phyloP scores from a whole-genome alignment of 1,140 invertebrate species.

The Liolophura sinensis region DNA sequence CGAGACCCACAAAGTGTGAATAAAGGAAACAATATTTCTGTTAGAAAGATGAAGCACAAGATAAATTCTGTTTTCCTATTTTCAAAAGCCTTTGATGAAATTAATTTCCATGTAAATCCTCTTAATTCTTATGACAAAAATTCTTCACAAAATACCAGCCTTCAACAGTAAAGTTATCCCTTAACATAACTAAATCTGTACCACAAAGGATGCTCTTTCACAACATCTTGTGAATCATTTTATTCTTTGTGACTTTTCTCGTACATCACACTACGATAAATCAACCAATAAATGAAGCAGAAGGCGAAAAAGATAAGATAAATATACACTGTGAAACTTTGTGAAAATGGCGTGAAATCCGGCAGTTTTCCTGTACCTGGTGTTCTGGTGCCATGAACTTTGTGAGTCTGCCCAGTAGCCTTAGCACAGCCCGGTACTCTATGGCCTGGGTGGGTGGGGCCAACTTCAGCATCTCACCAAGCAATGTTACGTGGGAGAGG shows the following conservation, averaged over 20 bases:
- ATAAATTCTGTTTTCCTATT: no score
- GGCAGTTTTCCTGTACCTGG: slow-evolving; percentile 23
- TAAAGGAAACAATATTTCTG: no score
- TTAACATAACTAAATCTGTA: no score
- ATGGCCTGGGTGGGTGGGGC: slow-evolving; percentile 3
- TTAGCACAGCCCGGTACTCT: slow-evolving; percentile 12
- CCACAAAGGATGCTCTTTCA: background rate
- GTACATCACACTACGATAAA: no score
- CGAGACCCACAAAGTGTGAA: no score
- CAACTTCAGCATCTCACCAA: slow-evolving; percentile 21
- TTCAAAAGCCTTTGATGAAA: no score
- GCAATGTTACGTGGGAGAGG: slow-evolving; percentile 22
- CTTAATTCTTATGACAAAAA: no score
- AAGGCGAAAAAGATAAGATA: background rate
- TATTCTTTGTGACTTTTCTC: background rate
- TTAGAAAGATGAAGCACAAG: no score
- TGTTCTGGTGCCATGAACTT: slow-evolving; percentile 37
- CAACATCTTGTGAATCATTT: background rate
- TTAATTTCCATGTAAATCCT: no score
- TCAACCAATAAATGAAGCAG: no score
- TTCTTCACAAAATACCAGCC: no score
- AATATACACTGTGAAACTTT: background rate
- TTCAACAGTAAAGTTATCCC: no score
- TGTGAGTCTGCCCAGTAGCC: slow-evolving; percentile 27
- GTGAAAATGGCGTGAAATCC: background rate